phyloP scores from a whole-genome alignment of 2,797 vertebrate genomes.

The Sebastiscus albofasciatus region DNA sequence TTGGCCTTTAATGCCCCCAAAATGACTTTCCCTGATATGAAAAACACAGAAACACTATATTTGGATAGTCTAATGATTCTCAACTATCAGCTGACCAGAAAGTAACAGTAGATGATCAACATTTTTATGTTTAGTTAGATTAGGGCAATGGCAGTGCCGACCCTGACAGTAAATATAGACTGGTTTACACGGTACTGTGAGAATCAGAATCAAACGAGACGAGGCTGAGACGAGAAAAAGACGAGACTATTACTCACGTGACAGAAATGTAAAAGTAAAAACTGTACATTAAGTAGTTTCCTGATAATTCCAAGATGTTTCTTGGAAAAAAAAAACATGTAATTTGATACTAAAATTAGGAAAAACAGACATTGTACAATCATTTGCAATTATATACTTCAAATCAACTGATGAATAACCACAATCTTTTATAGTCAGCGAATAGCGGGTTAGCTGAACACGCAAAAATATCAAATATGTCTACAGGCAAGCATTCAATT shows the following conservation, averaged over 20 bases:
- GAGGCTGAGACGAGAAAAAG: too few relatives aligned
- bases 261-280: neutral
- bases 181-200: neutral
- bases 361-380: neutral
- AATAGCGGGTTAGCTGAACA: neutral
- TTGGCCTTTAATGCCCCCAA: neutral
- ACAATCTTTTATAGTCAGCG: neutral
- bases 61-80: neutral
- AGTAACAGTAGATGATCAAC: neutral
- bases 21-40: neutral
- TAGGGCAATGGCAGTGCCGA: neutral
- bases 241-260: neutral
- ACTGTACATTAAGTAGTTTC: neutral
- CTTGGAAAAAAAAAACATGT: neutral
- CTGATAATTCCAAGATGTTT: neutral
- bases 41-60: neutral
- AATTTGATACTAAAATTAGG: neutral
- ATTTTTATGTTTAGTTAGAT: neutral
- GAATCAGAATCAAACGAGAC: neutral
- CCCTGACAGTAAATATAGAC: neutral
- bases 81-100: neutral
- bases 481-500: neutral
- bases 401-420: neutral
- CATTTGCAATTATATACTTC: neutral
- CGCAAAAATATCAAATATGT: neutral